Evolutionary conservation across 2,797 vertebrate genomes (phyloP), one percentile per base, ranked within the genome.

Genomic region (Artibeus jamaicensis): DNA sequence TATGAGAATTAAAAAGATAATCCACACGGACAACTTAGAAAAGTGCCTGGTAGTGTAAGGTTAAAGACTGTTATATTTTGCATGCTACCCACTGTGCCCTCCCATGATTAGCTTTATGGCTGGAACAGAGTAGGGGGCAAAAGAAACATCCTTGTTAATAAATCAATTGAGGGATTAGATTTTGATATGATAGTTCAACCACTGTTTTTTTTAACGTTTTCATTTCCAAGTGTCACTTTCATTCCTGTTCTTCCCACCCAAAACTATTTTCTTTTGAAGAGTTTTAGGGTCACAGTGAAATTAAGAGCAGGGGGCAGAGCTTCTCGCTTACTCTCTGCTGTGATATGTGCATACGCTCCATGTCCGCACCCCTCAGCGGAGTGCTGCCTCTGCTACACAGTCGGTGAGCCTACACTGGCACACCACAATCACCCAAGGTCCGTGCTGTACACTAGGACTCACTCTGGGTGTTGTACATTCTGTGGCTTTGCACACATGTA

Each of bases 181-280:
- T 92, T 92, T 85, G 79, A 6, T 46, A 42, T 59, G 53, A 34
- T 42, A 53, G 26, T 70, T 74, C 46, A 62, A 73, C 15, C 19
- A 42, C 67, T 34, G 50, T 77, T 77, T 62, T 46, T 77, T 77
- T 77, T 50, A 34, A 79, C 53, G 39, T 44, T 93, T 94, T 44
- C 18, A 67, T 32, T 95, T 44, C 29, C 62, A 87, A 93, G 39
- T 48, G 32, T 6, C 6, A 73, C 3, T 1, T 18, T 22, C 44
- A 26, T 70, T 34, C 19, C 88, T 71, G 7, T 50, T n/a, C 11
- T 39, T 46, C 21, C 46, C 34, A 26, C 37, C 34, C 22, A 81
- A 73, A 50, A 42, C 9, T 73, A 12, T 50, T 42, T 19, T 94
- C 34, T 94, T 74, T 81, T 7, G 53, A 73, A 91, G 44, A 55